Evolutionary conservation across 2,113 vertebrate species (phyloP), one percentile per base, ranked within the genome.

Genomic region (Campylomormyrus tamandua): DNA sequence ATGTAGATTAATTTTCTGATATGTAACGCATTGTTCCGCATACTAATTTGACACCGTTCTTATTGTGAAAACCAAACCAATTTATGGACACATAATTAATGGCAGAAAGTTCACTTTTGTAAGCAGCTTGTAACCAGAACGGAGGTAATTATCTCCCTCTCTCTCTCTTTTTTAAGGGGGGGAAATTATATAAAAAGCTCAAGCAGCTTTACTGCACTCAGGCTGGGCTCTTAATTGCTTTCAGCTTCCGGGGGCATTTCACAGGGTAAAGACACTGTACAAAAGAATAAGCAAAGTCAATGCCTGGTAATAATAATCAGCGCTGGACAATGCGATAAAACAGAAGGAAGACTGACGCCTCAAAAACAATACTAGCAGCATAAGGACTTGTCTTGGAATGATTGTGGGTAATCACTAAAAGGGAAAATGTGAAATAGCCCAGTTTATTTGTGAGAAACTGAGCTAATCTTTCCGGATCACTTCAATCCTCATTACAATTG

Each of bases 1-100:
- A 92, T 94, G 94, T 95, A 95, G 95, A 96, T 96, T 95, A 94
- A 95, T 96, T 95, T 95, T 95, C 94, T 95, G 95, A 96, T 95
- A 95, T 94, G 94, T 94, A 94, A 93, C 94, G 94, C 94, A 95
- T 95, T 96, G 93, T 94, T 95, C 94, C 89, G 95, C 94, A 96
- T 95, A 94, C 94, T 95, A 95, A 96, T 95, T 92, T 94, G 92
- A 94, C 94, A 95, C 91, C 35, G 53, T 94, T 92, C 93, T 94
- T 93, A 93, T 93, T 94, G 93, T 95, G 93, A 90, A 92, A 93
- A 93, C 93, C 92, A 91, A 93, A 91, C 91, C 93, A 92, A 94
- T 95, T 95, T 91, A 95, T 53, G 77, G 91, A 91, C 90, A 90
- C 89, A 50, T 95, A 95, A 95, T 95, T 95, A 95, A 94, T 92